phyloP scores from a whole-genome alignment of 1,140 invertebrate species.

The Drosophila repletoides region DNA sequence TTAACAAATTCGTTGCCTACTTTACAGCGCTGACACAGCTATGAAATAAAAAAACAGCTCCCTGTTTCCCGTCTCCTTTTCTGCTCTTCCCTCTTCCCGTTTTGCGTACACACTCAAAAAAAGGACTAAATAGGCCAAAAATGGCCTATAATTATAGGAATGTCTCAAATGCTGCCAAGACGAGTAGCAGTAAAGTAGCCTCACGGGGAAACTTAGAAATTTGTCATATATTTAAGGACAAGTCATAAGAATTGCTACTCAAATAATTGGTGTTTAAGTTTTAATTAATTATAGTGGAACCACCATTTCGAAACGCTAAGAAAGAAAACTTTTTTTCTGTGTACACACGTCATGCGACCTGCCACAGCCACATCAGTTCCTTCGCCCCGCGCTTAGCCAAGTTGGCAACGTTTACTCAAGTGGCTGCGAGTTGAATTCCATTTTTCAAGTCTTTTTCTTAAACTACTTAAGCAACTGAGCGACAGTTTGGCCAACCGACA shows the following conservation, averaged over 20 bases:
- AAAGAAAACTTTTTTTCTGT: no score
- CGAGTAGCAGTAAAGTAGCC: no score
- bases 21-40: background rate
- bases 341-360: constrained; percentile 6
- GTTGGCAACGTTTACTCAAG: constrained; percentile 27
- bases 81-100: background rate
- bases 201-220: no score
- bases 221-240: no score
- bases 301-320: no score
- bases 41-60: background rate
- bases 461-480: constrained; percentile 37
- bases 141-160: no score
- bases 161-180: no score
- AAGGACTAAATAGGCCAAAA: no score
- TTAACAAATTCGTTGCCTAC: constrained; percentile 14
- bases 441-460: constrained; percentile 6
- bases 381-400: background rate
- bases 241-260: no score
- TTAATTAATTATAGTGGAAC: no score
- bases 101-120: no score
- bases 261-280: no score
- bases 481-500: constrained; percentile 37
- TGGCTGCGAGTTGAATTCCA: constrained; percentile 12
- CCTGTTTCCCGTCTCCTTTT: background rate
- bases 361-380: background rate